Conservation (phyloP, 2,888 invertebrate species). For the Limnephilus auricula region DNA sequence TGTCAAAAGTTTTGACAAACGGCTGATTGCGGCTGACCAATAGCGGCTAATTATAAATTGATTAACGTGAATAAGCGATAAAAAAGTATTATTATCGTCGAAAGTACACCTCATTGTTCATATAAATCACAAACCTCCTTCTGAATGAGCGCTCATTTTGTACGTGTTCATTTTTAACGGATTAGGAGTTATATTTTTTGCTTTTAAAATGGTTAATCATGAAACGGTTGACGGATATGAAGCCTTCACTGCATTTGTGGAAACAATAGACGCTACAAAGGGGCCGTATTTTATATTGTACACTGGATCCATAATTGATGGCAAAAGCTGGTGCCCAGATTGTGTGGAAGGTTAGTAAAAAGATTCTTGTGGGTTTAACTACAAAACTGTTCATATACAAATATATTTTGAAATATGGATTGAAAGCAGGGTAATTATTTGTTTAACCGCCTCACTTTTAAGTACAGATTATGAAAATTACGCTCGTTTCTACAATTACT, state of each 20-base stretch:
- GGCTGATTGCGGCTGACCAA: background rate
- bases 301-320: constrained; percentile 82
- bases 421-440: too few species aligned
- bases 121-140: background rate
- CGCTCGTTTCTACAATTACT: too few species aligned
- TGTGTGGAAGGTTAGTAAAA: constrained; percentile 85
- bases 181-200: background rate
- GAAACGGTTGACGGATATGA: constrained; percentile 80
- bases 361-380: background rate
- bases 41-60: background rate
- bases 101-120: background rate
- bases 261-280: constrained; percentile 74
- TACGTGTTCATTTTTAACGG: background rate
- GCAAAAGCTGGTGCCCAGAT: constrained; percentile 93
- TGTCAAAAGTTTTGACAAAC: background rate
- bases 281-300: constrained; percentile 77
- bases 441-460: too few species aligned
- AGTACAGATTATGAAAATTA: too few species aligned
- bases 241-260: constrained; percentile 78
- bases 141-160: background rate
- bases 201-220: constrained; percentile 73
- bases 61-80: background rate
- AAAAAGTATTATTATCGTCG: background rate
- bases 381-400: background rate
- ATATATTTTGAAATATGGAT: background rate